Evolutionary conservation across 2,113 vertebrate genomes (phyloP).

Genomic region (Paracanthobrama guichenoti): DNA sequence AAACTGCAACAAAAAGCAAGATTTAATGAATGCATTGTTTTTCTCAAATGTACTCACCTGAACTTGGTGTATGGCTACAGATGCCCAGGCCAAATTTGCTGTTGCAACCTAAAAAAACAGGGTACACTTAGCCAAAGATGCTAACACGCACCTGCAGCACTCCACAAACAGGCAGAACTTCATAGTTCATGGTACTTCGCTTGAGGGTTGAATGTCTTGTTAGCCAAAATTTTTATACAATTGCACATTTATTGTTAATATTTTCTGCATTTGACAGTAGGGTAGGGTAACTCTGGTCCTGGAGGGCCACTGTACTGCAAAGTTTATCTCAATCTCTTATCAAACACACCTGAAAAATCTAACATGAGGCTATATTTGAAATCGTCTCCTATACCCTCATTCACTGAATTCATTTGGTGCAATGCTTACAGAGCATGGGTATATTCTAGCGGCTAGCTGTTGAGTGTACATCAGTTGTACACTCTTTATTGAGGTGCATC

Average conservation of each 20-base stretch:
- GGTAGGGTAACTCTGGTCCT: background rate
- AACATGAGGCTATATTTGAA: no score
- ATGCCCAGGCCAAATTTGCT: constrained; percentile 95
- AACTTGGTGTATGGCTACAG: constrained; percentile 97
- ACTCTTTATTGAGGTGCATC: background rate
- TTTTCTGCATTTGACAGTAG: background rate
- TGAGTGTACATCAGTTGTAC: background rate
- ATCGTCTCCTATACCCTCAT: no score
- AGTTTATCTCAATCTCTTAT: background rate
- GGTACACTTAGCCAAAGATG: constrained; percentile 4
- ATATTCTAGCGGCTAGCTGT: background rate
- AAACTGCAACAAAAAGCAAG: background rate
- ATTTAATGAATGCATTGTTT: background rate
- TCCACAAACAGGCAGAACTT: background rate
- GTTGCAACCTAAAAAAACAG: constrained; percentile 86
- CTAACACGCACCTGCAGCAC: background rate
- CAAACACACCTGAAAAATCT: no score
- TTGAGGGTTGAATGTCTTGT: background rate
- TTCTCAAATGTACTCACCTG: constrained; percentile 78
- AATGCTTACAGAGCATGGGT: background rate
- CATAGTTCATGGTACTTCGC: background rate
- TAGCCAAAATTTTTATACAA: background rate
- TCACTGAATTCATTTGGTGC: background rate
- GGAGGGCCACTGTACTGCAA: background rate
- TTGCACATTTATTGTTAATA: background rate